Base-by-base conservation (phyloP, 2,888 invertebrate species). In the Oscheius sp. region DNA sequence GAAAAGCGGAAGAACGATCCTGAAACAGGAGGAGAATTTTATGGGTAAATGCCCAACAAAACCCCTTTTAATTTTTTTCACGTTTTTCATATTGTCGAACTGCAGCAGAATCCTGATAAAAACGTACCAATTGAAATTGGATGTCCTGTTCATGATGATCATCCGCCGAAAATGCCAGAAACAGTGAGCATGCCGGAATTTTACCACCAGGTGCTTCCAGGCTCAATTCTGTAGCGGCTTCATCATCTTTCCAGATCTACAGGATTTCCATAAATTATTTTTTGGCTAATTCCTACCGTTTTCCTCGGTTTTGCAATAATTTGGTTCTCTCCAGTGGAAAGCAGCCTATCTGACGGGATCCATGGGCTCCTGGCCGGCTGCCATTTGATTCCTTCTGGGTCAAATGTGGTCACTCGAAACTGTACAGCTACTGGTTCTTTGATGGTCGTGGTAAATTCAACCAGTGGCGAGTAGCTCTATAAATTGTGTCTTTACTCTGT, bases 191-290 rank as follows among this genome's bases (percentile, higher is more conserved):
- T 46, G 64, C 58, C 9, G 53, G 13, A 13, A 74, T 27, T 18
- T 35, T 16, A 16, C 45, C 63, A 7, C 29, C 52, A 16, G 56
- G 35, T n/a, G 58, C 29, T 16, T 29, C 55, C 23, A 74, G 35
- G 1, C 74, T 21, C 25, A 81, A 35, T 16, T 69, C 52, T 13
- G 75, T 77, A 12, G 81, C 73, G 18, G 79, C 81, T 61, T 76
- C 76, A 66, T 81, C 81, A 25, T 81, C 79, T 13, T 74, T 73
- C 81, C 81, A 81, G 1, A 73, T 72, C 35, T 35, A 9, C 3
- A 35, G 70, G 25, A 63, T n/a, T n/a, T n/a, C n/a, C n/a, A n/a
- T n/a, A 52, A 64, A 43, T 68, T 21, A 3, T 25, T 58, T 56
- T 18, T 58, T 21, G 29, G n/a, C 9, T 9, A 6, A 35, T 35